Evolutionary conservation across 2,888 invertebrate species (phyloP), one percentile per base, ranked within the genome.

Genomic region (Craniophora ligustri): DNA sequence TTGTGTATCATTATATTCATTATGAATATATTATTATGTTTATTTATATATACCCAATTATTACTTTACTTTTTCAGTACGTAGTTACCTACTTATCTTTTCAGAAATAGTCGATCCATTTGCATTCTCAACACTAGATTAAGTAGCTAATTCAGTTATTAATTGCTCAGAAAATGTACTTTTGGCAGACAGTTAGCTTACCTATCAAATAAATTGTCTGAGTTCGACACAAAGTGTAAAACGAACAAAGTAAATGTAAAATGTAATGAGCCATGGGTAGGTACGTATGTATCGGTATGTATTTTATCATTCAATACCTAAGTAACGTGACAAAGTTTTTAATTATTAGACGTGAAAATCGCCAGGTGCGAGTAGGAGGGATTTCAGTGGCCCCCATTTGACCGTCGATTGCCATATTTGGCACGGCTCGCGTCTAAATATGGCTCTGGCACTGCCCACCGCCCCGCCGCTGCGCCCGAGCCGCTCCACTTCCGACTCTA

Each of bases 371-470:
- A 88, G 92, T 88, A 95, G 95, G 96, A 96, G 96, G 96, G 96
- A 96, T 96, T 95, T 95, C 95, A 94, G 95, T 95, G 95, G 94
- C 94, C 96, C 96, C 95, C 96, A 95, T 96, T 95, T 95, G 96
- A 95, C 94, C 94, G 95, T 95, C 94, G 95, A 84, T 95, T 95
- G 94, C 96, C 96, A 95, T 96, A 96, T 96, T 96, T 95, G 96
- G 96, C 94, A 95, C 94, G 95, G 95, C 94, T 94, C 94, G 95
- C 94, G 95, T 95, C 96, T 96, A 96, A 96, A 96, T 96, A 96
- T 95, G 96, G 96, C 94, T 94, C 94, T 95, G 95, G 95, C 95
- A 93, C 95, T 89, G 94, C 94, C 95, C 95, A 94, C 95, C 95
- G 94, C 94, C 89, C 91, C 85, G 82, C 85, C 84, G 86, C 74